A percentile compares a stretch with the other conserved stretches of the same genome.
Evolutionary conservation across 2,888 invertebrate species (phyloP).

Genomic region (Drosophila emarginata): DNA sequence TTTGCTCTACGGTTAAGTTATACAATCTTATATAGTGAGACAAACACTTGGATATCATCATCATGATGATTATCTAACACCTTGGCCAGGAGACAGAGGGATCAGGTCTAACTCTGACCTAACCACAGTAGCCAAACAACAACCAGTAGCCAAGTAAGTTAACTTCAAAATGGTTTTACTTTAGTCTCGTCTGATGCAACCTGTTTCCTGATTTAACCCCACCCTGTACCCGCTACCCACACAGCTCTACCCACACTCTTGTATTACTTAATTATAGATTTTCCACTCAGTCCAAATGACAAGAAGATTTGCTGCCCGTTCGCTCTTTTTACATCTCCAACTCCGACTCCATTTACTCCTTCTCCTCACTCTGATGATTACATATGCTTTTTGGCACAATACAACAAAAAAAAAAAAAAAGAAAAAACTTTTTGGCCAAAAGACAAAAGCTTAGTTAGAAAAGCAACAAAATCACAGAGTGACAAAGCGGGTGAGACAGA

Average conservation of each 20-base stretch:
- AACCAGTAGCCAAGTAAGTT: constrained; percentile 29
- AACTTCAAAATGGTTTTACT: constrained; percentile 12
- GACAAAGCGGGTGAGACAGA: constrained; percentile 1
- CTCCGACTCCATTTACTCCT: not conserved
- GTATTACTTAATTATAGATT: constrained; percentile 69
- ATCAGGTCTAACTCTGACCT: constrained; percentile 45
- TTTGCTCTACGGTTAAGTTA: not conserved
- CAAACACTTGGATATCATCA: constrained; percentile 26
- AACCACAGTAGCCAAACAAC: constrained; percentile 41
- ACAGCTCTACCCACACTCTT: constrained; percentile 7
- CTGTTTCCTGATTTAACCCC: constrained; percentile 64
- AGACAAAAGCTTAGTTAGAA: constrained; percentile 21
- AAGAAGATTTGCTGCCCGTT: constrained; percentile 66
- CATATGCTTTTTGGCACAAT: constrained; percentile 22
- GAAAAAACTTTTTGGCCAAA: constrained; percentile 7
- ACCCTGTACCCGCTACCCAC: constrained; percentile 18
- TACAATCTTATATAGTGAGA: constrained; percentile 4
- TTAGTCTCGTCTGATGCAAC: constrained; percentile 52
- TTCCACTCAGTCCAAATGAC: constrained; percentile 48
- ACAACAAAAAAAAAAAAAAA: not conserved
- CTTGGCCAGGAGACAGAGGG: constrained; percentile 1
- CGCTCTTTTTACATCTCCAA: not conserved
- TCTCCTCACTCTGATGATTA: constrained; percentile 17
- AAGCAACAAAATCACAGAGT: constrained; percentile 3
- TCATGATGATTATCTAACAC: constrained; percentile 28